A percentile compares a stretch with the other conserved stretches of the same genome.
Evolutionary conservation across 2,113 vertebrate species (phyloP).

Genomic region (Hippocampus zosterae): DNA sequence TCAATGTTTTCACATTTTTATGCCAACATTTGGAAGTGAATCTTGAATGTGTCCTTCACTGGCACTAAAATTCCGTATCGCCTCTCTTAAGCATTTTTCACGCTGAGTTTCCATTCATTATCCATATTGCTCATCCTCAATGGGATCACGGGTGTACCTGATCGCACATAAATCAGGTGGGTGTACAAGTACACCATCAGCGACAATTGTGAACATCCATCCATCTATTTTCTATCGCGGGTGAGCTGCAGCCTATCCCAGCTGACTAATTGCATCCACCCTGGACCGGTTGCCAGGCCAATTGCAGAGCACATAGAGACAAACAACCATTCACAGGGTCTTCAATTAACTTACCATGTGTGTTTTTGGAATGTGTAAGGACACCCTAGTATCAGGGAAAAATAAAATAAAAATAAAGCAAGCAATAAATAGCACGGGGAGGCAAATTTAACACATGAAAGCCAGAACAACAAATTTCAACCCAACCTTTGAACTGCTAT

Average conservation of each 20-base stretch:
- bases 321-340: too few relatives aligned
- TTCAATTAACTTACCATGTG: too few relatives aligned
- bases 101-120: background rate
- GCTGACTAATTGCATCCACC: background rate
- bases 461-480: too few relatives aligned
- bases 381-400: too few relatives aligned
- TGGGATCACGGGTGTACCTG: background rate
- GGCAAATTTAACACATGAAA: too few relatives aligned
- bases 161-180: too few relatives aligned
- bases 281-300: background rate
- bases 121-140: background rate
- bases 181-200: too few relatives aligned
- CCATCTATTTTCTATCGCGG: background rate
- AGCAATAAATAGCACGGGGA: too few relatives aligned
- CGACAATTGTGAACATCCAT: background rate
- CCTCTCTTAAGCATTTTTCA: background rate
- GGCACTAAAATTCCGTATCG: too few relatives aligned
- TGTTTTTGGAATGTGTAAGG: background rate
- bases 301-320: background rate
- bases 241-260: background rate
- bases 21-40: background rate
- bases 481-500: too few relatives aligned
- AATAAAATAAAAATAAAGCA: too few relatives aligned
- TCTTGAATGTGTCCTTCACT: background rate
- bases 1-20: background rate